Evolutionary conservation across 2,888 invertebrate genomes (phyloP).

Genomic region (Anagyrus pseudococci): DNA sequence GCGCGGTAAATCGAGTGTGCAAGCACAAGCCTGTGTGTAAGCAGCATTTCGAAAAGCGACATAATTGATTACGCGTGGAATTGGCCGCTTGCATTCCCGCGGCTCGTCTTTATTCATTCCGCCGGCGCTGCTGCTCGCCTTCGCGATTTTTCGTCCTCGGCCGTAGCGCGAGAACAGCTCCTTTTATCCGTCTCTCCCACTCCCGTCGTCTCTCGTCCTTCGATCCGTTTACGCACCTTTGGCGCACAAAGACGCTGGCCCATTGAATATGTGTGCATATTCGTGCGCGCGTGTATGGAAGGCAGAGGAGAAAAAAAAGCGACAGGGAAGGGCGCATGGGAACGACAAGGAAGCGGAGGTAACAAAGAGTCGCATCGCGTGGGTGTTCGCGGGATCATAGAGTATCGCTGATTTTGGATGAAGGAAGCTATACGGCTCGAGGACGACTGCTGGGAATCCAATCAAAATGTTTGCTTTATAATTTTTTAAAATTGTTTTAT

Average conservation of each 20-base stretch:
- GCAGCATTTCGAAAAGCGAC: constrained; percentile 25
- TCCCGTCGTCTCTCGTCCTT: constrained; percentile 28
- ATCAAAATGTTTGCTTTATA: too few relatives aligned
- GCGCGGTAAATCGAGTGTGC: too few relatives aligned
- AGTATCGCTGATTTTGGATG: constrained; percentile 16
- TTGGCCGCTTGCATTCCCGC: constrained; percentile 36
- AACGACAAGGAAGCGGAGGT: constrained; percentile 14
- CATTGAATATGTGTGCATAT: too few relatives aligned
- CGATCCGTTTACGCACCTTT: constrained; percentile 37
- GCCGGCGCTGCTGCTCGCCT: constrained; percentile 29
- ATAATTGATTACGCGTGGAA: constrained; percentile 43
- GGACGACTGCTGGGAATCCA: too few relatives aligned
- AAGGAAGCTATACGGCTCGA: constrained; percentile 12
- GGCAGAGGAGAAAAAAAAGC: constrained; percentile 4
- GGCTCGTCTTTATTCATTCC: constrained; percentile 27
- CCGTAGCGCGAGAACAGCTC: constrained; percentile 18
- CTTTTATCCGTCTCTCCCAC: constrained; percentile 9
- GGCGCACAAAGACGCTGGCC: constrained; percentile 26
- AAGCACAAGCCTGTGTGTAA: background rate
- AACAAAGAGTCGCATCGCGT: constrained; percentile 40
- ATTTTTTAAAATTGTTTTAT: too few relatives aligned
- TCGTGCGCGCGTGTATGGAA: constrained; percentile 9
- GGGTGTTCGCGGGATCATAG: constrained; percentile 45
- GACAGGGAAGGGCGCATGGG: background rate
- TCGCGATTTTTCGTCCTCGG: constrained; percentile 33